Base-by-base conservation (phyloP, 2,888 invertebrate genomes). In the Plebejus melissa region DNA sequence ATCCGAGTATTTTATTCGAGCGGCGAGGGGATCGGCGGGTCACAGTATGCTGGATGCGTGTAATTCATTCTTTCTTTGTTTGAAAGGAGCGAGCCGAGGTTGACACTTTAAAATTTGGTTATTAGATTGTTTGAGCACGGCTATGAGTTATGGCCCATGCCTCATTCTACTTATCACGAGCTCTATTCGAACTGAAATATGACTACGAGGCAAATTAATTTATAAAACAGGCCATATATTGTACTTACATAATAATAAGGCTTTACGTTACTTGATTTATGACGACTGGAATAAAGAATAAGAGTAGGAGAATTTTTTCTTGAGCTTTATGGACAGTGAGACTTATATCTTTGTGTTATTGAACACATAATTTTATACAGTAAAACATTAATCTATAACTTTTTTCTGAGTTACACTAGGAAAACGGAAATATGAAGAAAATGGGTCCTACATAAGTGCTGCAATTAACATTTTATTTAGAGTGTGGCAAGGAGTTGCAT, bases 41-140 rank as follows among this genome's bases (percentile, higher is more conserved):
- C 88, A 77, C 38, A 75, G 74, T 81, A 76, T 0, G 28, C 28
- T 87, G 88, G 91, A 74, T 77, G 76, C 79, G 76, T 81, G 86
- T 91, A 91, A 91, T 92, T 91, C 91, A 92, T 91, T 90, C 86
- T 88, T 89, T 91, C 91, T 92, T 92, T 92, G 92, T 91, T 90
- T 89, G 88, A 83, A 82, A 80, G 82, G 82, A 82, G 81, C 84
- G 84, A 81, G 86, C 87, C 88, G 87, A 86, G 78, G 90, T 90
- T 90, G 90, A 90, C 90, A 89, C 85, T 85, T 84, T 83, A 57
- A 71, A 71, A 71, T 75, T 70, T 58, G 70, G 58, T 71, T 57
- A 75, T 54, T 69, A 54, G 22, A 58, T 58, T 71, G 57, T 38
- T 71, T 75, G 38, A 71, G 57, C 22, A 70, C 50, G 69, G 50